Evolutionary conservation across 2,888 invertebrate species (phyloP).

Genomic region (Noctua janthe): DNA sequence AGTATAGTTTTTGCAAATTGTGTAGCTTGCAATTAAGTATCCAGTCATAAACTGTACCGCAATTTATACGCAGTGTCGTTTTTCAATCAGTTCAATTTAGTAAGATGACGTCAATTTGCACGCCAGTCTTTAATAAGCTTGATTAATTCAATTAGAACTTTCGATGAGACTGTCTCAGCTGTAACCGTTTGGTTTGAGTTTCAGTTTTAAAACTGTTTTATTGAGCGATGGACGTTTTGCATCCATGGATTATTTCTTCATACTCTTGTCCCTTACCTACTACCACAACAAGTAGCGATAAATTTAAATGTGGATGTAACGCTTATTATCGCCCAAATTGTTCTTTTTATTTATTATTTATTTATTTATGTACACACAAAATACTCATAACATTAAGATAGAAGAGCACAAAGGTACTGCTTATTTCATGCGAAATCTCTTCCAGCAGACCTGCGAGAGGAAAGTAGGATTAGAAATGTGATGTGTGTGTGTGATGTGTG

Average conservation of each 20-base stretch:
- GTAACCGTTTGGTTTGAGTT: not conserved
- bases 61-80: constrained; percentile 9
- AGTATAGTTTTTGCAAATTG: not conserved
- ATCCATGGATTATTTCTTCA: not conserved
- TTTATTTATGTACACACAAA: no score
- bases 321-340: not conserved
- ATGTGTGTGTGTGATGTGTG: no score
- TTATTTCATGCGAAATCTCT: no score
- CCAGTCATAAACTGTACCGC: not conserved
- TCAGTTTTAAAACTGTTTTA: not conserved
- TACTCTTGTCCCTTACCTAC: not conserved
- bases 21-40: not conserved
- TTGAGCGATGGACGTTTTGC: not conserved
- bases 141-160: constrained; percentile 35
- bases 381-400: no score
- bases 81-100: constrained; percentile 47
- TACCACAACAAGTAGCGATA: not conserved
- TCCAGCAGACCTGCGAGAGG: no score
- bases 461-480: no score
- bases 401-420: no score
- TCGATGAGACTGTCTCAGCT: not conserved
- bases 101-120: constrained; percentile 35
- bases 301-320: not conserved
- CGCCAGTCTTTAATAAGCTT: constrained; percentile 19
- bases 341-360: no score